Evolutionary conservation across 1,140 invertebrate species (phyloP).

Genomic region (Pachypeltis micranthus): DNA sequence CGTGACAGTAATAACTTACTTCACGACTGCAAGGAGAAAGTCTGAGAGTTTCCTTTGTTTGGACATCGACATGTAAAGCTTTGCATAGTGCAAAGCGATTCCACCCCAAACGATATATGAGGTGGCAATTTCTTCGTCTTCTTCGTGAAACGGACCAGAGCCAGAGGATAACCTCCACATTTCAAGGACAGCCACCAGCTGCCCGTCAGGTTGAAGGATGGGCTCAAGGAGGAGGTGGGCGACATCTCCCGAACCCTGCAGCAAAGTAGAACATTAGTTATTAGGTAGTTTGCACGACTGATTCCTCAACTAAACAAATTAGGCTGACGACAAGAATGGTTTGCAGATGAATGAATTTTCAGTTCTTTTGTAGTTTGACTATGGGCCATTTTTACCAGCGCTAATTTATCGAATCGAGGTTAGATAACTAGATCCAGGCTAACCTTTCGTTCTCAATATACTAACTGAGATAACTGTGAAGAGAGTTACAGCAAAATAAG

Average conservation of each 20-base stretch:
- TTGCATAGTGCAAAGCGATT: conserved; percentile 47
- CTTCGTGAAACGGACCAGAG: conserved; percentile 41
- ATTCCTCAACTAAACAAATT: not conserved
- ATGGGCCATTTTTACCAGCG: too few relatives aligned
- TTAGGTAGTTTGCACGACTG: not conserved
- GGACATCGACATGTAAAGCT: conserved; percentile 47
- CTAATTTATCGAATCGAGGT: too few relatives aligned
- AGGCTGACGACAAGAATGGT: not conserved
- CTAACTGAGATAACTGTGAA: too few relatives aligned
- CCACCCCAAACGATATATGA: conserved; percentile 52
- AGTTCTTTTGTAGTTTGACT: too few relatives aligned
- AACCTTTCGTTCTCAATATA: too few relatives aligned
- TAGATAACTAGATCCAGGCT: too few relatives aligned
- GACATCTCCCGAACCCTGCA: conserved; percentile 18
- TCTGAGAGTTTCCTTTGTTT: conserved; percentile 54
- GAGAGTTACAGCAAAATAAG: too few relatives aligned
- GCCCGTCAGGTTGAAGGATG: conserved; percentile 43
- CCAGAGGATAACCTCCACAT: conserved; percentile 33
- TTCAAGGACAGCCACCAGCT: conserved; percentile 43
- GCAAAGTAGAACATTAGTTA: not conserved
- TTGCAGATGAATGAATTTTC: not conserved
- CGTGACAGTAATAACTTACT: too few relatives aligned
- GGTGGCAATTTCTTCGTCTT: conserved; percentile 53
- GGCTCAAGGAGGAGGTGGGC: conserved; percentile 38
- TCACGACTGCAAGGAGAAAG: conserved; percentile 58